A percentile compares a stretch with the other conserved stretches of the same genome.
phyloP scores from a whole-genome alignment of 2,113 vertebrate genomes.

The Cranoglanis bouderius region DNA sequence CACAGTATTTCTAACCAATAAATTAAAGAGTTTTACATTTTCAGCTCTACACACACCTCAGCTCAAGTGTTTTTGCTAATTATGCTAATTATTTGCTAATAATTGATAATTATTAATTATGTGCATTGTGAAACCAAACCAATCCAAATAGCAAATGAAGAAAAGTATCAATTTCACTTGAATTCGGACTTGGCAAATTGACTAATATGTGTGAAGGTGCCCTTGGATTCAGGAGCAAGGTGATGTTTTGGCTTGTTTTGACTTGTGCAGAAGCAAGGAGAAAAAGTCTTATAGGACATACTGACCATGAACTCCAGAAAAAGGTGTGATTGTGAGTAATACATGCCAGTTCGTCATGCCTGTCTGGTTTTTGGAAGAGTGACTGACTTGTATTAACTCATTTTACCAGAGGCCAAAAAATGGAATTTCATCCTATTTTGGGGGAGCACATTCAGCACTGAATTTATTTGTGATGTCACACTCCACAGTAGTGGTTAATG shows the following conservation, averaged over 20 bases:
- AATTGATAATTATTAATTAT: too few species aligned
- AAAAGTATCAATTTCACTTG: neutral
- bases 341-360: neutral
- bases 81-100: too few species aligned
- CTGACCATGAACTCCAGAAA: neutral
- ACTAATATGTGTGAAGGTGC: neutral
- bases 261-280: neutral
- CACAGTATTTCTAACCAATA: neutral
- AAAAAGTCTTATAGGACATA: neutral
- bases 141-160: neutral
- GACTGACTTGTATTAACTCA: neutral
- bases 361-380: constrained; percentile 5
- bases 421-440: too few species aligned
- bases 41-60: neutral
- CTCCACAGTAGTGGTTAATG: too few species aligned
- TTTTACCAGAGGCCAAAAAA: too few species aligned
- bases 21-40: neutral
- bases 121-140: neutral
- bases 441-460: too few species aligned
- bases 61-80: neutral
- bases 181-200: neutral
- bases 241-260: neutral
- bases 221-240: neutral
- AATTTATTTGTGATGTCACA: too few species aligned
- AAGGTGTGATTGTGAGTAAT: constrained; percentile 4